Base-by-base conservation (phyloP, 2,888 invertebrate species). In the Mellilla xanthometata region DNA sequence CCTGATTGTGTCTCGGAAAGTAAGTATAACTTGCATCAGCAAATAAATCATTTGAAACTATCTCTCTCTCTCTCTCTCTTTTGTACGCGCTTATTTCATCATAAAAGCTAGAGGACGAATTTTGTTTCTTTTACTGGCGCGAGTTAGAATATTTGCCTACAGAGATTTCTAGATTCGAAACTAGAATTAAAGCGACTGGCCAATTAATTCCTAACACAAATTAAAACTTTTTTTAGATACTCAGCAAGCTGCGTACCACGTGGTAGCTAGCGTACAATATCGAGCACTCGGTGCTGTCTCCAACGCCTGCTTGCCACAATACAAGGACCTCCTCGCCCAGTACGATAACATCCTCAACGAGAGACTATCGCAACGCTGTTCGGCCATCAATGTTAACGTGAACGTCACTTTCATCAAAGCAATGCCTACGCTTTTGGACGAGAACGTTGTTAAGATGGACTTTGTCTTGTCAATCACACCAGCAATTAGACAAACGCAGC, bases 1-100 rank as follows among this genome's bases (percentile, higher is more conserved):
- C 98, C 98, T 0, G 97, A 98, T 68, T 98, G 98, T 79, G 97
- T 98, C 12, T 97, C 97, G 2, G 97, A 97, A 91, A 96, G 95
- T 95, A 77, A 76, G 88, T 38, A 10, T 38, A 19, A n/a, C n/a
- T n/a, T n/a, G n/a, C n/a, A n/a, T n/a, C n/a, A n/a, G n/a, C n/a
- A n/a, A n/a, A n/a, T n/a, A n/a, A n/a, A n/a, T n/a, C n/a, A n/a
- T n/a, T n/a, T n/a, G n/a, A n/a, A n/a, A n/a, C n/a, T n/a, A n/a
- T n/a, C n/a, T n/a, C n/a, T n/a, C n/a, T n/a, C n/a, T n/a, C n/a
- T n/a, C n/a, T n/a, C n/a, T n/a, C n/a, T n/a, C n/a, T n/a, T n/a
- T n/a, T n/a, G n/a, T n/a, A n/a, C n/a, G n/a, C n/a, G n/a, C n/a
- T n/a, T 10, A 19, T 13, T 45, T 38, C 49, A 44, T 32, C 12